These are phyloP conservation scores for Aradophagus sp. DNA, from an alignment of 1,140 invertebrate genomes.

Conservation along the genomic window DNA sequence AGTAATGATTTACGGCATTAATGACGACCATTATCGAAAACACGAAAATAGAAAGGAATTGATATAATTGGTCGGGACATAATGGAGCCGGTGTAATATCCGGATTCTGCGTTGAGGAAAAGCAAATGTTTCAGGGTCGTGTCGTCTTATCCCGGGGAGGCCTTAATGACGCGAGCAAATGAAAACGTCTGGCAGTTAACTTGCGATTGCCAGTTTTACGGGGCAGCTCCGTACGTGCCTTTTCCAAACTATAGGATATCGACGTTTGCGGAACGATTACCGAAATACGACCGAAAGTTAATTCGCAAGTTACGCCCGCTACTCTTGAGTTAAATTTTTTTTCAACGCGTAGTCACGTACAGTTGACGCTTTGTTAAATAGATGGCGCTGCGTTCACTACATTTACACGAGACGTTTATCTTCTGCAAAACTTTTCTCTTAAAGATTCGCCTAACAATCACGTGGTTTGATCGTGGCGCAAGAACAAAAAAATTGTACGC, in stretches of 20 bases:
- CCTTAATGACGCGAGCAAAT: constrained; percentile 64
- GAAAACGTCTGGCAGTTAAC: constrained; percentile 65
- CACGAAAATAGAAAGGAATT: constrained; percentile 11
- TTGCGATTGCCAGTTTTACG: constrained; percentile 63
- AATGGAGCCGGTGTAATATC: constrained; percentile 22
- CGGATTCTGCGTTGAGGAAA: constrained; percentile 24
- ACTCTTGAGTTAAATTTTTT: too few species aligned
- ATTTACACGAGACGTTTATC: too few species aligned
- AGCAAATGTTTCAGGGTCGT: constrained; percentile 23
- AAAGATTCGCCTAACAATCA: too few species aligned
- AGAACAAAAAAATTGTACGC: too few species aligned
- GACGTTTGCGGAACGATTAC: constrained; percentile 59
- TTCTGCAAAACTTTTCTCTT: too few species aligned
- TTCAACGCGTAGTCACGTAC: too few species aligned
- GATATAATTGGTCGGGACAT: constrained; percentile 26
- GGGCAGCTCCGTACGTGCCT: constrained; percentile 51
- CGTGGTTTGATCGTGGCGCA: too few species aligned
- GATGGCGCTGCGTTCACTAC: too few species aligned
- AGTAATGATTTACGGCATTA: neutral
- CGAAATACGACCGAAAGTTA: too few species aligned
- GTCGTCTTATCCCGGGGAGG: constrained; percentile 27
- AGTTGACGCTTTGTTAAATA: too few species aligned
- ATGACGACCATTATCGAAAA: constrained; percentile 22
- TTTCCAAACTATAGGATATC: constrained; percentile 59
- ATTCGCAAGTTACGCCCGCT: too few species aligned